These are phyloP conservation scores for Monopterus albus DNA, from an alignment of 2,113 vertebrate genomes.

Conservation along the genomic window DNA sequence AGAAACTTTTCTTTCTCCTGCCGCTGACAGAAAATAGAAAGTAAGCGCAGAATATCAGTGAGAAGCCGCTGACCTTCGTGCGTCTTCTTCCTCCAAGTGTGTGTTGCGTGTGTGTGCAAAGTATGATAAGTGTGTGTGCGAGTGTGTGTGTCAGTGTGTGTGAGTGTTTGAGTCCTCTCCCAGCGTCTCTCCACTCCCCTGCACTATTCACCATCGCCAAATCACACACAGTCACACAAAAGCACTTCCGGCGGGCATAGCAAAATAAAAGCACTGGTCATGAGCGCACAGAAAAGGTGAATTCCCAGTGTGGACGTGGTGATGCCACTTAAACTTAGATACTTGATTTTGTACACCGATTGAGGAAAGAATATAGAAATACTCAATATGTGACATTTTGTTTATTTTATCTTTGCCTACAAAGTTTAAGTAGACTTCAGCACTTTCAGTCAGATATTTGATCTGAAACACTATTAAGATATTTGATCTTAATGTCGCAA, in stretches of 20 bases:
- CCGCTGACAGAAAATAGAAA: not conserved
- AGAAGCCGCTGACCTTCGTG: constrained; percentile 60
- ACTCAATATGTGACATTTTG: no score
- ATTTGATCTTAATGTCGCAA: no score
- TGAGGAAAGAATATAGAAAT: no score
- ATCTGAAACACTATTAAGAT: no score
- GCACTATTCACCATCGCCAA: constrained; percentile 50
- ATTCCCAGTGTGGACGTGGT: no score
- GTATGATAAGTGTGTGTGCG: constrained; percentile 20
- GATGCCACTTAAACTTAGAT: no score
- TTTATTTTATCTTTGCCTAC: no score
- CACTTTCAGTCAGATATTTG: no score
- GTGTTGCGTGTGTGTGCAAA: constrained; percentile 40
- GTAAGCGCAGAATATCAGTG: constrained; percentile 22
- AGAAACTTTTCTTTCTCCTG: constrained; percentile 60
- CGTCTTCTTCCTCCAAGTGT: constrained; percentile 60
- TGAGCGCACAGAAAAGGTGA: no score
- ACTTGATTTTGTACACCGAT: no score
- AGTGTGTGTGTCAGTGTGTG: constrained; percentile 36
- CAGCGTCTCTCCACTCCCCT: constrained; percentile 73
- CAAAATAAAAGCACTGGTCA: constrained; percentile 59
- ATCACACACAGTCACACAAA: accelerated
- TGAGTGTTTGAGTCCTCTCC: constrained; percentile 58
- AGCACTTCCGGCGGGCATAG: constrained; percentile 9
- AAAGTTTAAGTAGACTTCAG: no score